phyloP scores from a whole-genome alignment of 2,113 vertebrate genomes.

The Aegotheles bennettii region DNA sequence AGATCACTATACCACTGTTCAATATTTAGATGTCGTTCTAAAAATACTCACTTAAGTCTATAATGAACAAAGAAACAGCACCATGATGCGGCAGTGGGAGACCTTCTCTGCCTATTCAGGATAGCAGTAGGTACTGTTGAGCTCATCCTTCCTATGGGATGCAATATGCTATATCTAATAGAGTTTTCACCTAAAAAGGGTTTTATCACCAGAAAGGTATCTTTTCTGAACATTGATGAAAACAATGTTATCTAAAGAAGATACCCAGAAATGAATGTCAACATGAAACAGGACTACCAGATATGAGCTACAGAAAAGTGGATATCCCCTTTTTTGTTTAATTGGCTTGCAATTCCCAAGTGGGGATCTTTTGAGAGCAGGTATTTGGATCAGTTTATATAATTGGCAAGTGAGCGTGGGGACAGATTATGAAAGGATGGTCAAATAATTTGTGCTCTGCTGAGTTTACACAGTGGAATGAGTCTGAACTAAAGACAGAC shows the following conservation, averaged over 20 bases:
- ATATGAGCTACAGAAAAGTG: background rate
- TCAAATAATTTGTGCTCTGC: constrained; percentile 67
- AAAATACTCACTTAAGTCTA: background rate
- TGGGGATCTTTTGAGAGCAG: constrained; percentile 25
- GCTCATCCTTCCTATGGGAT: background rate
- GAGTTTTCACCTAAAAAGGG: background rate
- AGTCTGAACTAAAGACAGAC: constrained; percentile 64
- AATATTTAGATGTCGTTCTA: background rate
- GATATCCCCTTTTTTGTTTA: background rate
- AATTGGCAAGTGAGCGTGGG: constrained; percentile 47
- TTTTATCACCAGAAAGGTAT: background rate
- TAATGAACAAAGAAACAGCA: background rate
- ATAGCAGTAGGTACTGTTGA: background rate
- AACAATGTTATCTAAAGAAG: background rate
- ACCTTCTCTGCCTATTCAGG: background rate
- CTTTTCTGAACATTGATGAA: background rate
- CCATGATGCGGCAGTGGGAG: background rate
- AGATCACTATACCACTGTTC: background rate
- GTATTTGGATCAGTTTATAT: constrained; percentile 63
- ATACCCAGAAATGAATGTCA: background rate
- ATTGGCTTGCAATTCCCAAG: constrained; percentile 42
- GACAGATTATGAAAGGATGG: constrained; percentile 65
- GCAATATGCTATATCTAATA: background rate
- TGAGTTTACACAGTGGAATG: constrained; percentile 65
- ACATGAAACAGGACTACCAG: background rate